A percentile compares a stretch with the other conserved stretches of the same genome.
Evolutionary conservation across 2,113 vertebrate species (phyloP).

Genomic region (Pyxicephalus adspersus): DNA sequence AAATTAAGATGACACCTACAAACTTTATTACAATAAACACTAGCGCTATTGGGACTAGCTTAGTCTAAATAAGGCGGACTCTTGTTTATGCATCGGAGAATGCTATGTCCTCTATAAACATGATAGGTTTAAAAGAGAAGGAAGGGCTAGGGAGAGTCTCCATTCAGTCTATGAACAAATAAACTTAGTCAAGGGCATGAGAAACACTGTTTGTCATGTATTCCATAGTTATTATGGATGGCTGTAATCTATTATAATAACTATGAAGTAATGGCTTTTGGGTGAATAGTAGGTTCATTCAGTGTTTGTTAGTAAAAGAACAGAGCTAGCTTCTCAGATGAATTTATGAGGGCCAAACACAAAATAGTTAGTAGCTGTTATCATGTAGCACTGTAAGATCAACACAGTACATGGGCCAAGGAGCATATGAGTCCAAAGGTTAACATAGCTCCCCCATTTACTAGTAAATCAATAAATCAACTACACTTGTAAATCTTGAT

Average conservation of each 20-base stretch:
- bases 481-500: too few species aligned
- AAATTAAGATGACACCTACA: conserved; percentile 61
- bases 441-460: background rate
- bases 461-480: too few species aligned
- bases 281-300: conserved; percentile 11
- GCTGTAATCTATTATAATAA: conserved; percentile 34
- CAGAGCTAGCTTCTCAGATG: background rate
- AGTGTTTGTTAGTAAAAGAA: conserved; percentile 36
- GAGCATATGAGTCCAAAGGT: background rate
- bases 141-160: conserved; percentile 34
- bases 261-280: conserved; percentile 45
- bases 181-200: conserved; percentile 46
- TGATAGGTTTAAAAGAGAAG: conserved; percentile 36
- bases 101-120: conserved; percentile 57
- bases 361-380: background rate
- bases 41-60: conserved; percentile 29
- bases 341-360: conserved; percentile 20
- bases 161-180: conserved; percentile 48
- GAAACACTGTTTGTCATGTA: conserved; percentile 45
- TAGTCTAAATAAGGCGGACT: conserved; percentile 55
- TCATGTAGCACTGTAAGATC: background rate
- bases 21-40: conserved; percentile 57
- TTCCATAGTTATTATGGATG: conserved; percentile 44
- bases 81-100: conserved; percentile 50
- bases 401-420: background rate